phyloP scores from a whole-genome alignment of 2,888 invertebrate species.

The Eulithis prunata region DNA sequence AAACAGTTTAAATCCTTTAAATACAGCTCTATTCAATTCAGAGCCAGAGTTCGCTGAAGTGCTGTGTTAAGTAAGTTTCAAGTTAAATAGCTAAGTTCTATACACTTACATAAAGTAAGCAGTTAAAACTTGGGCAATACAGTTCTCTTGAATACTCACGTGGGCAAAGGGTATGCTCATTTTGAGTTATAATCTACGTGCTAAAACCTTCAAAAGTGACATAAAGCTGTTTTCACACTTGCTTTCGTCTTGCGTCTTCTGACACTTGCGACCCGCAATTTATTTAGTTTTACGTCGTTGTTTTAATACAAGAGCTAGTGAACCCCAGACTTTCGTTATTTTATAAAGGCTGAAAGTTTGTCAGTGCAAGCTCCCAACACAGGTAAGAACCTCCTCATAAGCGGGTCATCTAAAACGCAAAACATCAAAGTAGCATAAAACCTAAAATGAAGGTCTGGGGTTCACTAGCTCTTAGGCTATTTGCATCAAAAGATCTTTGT shows the following conservation, averaged over 20 bases:
- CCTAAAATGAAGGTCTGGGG: too few relatives aligned
- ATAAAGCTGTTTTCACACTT: conserved; percentile 1
- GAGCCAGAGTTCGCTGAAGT: conserved; percentile 8
- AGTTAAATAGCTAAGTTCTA: conserved; percentile 22
- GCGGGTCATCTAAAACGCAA: too few relatives aligned
- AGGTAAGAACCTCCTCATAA: too few relatives aligned
- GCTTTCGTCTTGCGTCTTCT: not conserved
- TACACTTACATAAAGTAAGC: conserved; percentile 22
- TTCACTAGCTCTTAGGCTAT: too few relatives aligned
- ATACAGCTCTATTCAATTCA: conserved; percentile 15
- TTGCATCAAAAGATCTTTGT: too few relatives aligned
- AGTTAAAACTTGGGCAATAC: conserved; percentile 22
- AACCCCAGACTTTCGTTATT: too few relatives aligned
- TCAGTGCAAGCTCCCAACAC: too few relatives aligned
- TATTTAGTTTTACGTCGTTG: too few relatives aligned
- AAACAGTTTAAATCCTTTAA: conserved; percentile 10
- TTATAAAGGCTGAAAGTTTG: too few relatives aligned
- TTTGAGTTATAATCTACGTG: conserved; percentile 20
- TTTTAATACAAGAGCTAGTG: too few relatives aligned
- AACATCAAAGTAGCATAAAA: too few relatives aligned
- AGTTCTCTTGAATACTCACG: conserved; percentile 11
- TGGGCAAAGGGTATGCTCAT: conserved; percentile 17
- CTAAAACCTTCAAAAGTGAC: conserved; percentile 12
- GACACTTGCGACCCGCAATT: too few relatives aligned
- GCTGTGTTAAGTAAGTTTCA: conserved; percentile 19